Evolutionary conservation across 1,140 invertebrate genomes (phyloP), one percentile per base, ranked within the genome.

Genomic region (Branchinecta lynchi): DNA sequence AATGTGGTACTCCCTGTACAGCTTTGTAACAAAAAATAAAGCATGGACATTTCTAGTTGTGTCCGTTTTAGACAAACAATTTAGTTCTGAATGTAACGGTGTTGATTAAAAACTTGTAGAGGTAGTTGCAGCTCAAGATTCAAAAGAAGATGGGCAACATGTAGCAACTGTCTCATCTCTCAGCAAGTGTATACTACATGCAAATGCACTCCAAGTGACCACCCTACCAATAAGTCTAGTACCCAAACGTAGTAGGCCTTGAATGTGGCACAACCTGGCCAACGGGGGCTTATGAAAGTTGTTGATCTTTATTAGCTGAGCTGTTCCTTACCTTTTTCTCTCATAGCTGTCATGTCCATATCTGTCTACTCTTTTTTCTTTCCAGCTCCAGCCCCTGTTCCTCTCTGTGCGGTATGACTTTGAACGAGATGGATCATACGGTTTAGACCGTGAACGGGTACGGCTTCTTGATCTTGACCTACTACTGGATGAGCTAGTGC

Each of bases 301-400:
- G 51, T 20, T 60, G 3, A 12, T 60, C 6, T 6, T 60, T 3
- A 60, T 6, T 60, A 60, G 12, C 51, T 60, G 1, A 60, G 51
- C 6, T 20, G 12, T 20, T 20, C 17, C 51, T 60, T 15, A 60
- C 51, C 51, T 60, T 60, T 60, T 60, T 15, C 51, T 12, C 17
- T 60, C 51, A 60, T 60, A 60, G 17, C 51, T 60, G 51, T 60
- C 51, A 60, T 60, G 51, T 15, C 51, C 51, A 60, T 60, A 60
- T 60, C 51, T 60, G 12, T 60, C 51, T 60, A 60, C 17, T 20
- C 51, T 60, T 60, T 60, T 60, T 60, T 60, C 51, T 20, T 20
- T 60, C 51, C 51, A 60, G 51, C 51, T 60, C 51, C 51, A 60
- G 51, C 51, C 51, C 51, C 51, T 60, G 17, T 60, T 60, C 6